These are phyloP conservation scores for Polyommatus iphigenia DNA, from an alignment of 2,888 invertebrate genomes.

Conservation along the genomic window DNA sequence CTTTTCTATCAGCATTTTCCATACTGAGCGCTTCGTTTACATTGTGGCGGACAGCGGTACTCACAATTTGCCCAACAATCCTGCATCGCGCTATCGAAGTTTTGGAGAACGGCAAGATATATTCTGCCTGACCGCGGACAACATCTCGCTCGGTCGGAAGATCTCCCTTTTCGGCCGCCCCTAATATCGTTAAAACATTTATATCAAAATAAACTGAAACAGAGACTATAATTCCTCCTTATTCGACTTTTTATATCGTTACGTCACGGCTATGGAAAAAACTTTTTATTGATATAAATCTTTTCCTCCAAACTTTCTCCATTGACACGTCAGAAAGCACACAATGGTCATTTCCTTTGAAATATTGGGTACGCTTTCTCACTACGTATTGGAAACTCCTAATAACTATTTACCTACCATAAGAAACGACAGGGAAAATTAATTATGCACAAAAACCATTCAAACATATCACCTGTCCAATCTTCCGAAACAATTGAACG, in stretches of 20 bases:
- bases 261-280: conserved; percentile 2
- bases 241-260: neutral
- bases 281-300: conserved; percentile 22
- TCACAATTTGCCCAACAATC: no score
- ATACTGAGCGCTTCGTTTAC: neutral
- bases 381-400: conserved; percentile 14
- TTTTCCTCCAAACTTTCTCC: conserved; percentile 27
- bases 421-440: neutral
- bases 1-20: no score
- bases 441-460: conserved; percentile 15
- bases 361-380: conserved; percentile 27
- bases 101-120: no score
- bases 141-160: no score
- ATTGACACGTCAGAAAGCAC: conserved; percentile 23
- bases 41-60: neutral
- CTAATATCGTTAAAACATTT: neutral
- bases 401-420: neutral
- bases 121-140: no score
- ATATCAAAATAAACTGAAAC: neutral
- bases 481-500: conserved; percentile 17
- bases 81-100: no score
- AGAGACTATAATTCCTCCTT: neutral
- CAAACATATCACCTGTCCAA: conserved; percentile 20
- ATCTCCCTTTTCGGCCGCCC: no score
- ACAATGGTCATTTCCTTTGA: conserved; percentile 29